phyloP scores from a whole-genome alignment of 2,888 invertebrate species.

The Agrotis segetum region DNA sequence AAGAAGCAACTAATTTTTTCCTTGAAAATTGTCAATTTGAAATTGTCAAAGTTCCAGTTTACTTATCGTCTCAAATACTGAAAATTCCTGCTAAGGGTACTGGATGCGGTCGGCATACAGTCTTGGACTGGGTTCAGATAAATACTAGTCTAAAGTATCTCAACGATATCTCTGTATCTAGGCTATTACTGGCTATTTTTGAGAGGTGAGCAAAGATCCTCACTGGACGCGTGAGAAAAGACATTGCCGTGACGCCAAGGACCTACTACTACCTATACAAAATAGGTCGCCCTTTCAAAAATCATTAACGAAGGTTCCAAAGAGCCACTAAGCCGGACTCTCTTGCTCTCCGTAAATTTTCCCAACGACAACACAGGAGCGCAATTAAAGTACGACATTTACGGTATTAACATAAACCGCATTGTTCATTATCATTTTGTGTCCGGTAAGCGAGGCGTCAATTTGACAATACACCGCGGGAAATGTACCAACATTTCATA shows the following conservation, averaged over 20 bases:
- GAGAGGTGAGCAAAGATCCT: too few species aligned
- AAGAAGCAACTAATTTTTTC: too few species aligned
- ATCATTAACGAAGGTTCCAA: slow-evolving; percentile 4
- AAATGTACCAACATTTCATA: slow-evolving; percentile 51
- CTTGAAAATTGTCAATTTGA: too few species aligned
- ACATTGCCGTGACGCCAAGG: too few species aligned
- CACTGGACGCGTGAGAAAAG: too few species aligned
- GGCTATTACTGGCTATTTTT: background rate
- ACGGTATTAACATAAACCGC: slow-evolving; percentile 62
- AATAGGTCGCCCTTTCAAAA: background rate
- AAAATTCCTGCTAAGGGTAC: too few species aligned
- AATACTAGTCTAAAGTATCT: too few species aligned
- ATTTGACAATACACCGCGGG: slow-evolving; percentile 51
- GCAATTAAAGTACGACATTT: slow-evolving; percentile 61
- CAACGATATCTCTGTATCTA: too few species aligned
- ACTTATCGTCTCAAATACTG: too few species aligned
- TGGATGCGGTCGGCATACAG: too few species aligned
- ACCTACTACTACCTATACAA: background rate
- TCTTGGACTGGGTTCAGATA: too few species aligned
- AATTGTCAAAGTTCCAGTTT: too few species aligned
- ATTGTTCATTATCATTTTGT: slow-evolving; percentile 61
- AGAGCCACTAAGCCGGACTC: slow-evolving; percentile 14
- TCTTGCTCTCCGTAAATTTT: slow-evolving; percentile 23
- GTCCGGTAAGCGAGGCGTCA: slow-evolving; percentile 56
- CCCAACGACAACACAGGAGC: slow-evolving; percentile 46